Base-by-base conservation (phyloP, 2,888 invertebrate genomes). In the Amaurobius ferox region DNA sequence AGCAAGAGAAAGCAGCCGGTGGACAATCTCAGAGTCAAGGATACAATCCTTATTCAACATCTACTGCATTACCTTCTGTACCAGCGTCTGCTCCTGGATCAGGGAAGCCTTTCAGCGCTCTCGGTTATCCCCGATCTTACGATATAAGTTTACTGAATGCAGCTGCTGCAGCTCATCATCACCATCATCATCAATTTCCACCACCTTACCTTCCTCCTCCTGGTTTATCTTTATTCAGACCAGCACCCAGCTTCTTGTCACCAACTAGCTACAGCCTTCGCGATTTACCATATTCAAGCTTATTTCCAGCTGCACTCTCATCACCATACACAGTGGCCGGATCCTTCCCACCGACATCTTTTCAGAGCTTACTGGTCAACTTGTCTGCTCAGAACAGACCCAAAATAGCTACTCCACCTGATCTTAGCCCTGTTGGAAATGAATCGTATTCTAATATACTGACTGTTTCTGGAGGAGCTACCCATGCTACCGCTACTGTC, bases 361-460 rank as follows among this genome's bases (percentile, higher is more conserved):
- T 97, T 92, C 97, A 97, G 91, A 96, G 95, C 11, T 93, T 97
- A 30, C 93, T 97, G 91, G 96, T 96, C 1, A 95, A 96, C 90
- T 93, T 96, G 67, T 94, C 95, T 40, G 86, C 86, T 39, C 88
- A 88, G 28, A 86, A 70, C 67, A 79, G 79, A 66, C 87, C 87
- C 9, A 87, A 87, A 55, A 3, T 87, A 40, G 40, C 77, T 16
- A 66, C 83, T 30, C 76, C 81, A 13, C 76, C 83, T 26, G 83
- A 83, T 26, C n/a, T 83, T 71, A 85, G 85, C 28, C 85, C 85
- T 23, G 78, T 67, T 0, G 67, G 72, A 35, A 72, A 28, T 9
- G 78, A 85, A 26, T 19, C 78, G 0, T 83, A 72, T 30, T 68
- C 72, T 1, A 68, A 48, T 39, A 6, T 85, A 23, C 32, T 78